These are phyloP conservation scores for Semotilus atromaculatus DNA, from an alignment of 2,797 vertebrate species.

Conservation along the genomic window DNA sequence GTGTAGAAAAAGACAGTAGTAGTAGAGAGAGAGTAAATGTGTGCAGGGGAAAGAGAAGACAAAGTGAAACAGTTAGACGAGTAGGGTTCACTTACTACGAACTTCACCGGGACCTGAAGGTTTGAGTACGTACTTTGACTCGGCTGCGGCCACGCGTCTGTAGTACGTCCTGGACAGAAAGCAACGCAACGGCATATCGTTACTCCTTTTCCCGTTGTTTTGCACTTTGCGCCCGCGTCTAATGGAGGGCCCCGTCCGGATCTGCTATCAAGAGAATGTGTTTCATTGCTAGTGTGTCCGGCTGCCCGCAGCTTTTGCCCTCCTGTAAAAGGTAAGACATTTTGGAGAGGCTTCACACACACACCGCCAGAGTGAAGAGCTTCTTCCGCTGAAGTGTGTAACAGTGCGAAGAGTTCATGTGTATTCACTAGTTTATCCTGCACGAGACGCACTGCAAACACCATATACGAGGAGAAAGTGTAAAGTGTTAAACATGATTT, in stretches of 20 bases:
- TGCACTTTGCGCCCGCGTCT: constrained; percentile 74
- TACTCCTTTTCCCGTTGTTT: constrained; percentile 50
- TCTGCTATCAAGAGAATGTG: constrained; percentile 76
- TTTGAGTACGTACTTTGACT: constrained; percentile 44
- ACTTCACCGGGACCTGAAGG: constrained; percentile 47
- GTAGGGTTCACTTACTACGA: constrained; percentile 51
- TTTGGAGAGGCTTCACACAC: constrained; percentile 5
- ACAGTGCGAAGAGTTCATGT: neutral
- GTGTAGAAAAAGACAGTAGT: constrained; percentile 62
- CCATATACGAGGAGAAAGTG: neutral
- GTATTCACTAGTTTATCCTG: neutral
- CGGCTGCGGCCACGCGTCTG: constrained; percentile 17
- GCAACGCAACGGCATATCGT: constrained; percentile 30
- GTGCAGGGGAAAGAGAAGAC: constrained; percentile 44
- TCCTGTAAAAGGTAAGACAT: constrained; percentile 78
- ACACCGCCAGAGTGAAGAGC: neutral
- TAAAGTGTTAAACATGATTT: neutral
- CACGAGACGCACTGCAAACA: neutral
- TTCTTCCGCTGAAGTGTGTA: neutral
- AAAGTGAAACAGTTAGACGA: constrained; percentile 37
- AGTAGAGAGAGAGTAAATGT: constrained; percentile 55
- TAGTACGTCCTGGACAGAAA: constrained; percentile 8
- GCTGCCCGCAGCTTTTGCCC: constrained; percentile 68
- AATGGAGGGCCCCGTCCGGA: constrained; percentile 85
- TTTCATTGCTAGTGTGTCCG: constrained; percentile 68